Evolutionary conservation across 1,140 invertebrate species (phyloP), one percentile per base, ranked within the genome.

Genomic region (Chironomus striatipennis): DNA sequence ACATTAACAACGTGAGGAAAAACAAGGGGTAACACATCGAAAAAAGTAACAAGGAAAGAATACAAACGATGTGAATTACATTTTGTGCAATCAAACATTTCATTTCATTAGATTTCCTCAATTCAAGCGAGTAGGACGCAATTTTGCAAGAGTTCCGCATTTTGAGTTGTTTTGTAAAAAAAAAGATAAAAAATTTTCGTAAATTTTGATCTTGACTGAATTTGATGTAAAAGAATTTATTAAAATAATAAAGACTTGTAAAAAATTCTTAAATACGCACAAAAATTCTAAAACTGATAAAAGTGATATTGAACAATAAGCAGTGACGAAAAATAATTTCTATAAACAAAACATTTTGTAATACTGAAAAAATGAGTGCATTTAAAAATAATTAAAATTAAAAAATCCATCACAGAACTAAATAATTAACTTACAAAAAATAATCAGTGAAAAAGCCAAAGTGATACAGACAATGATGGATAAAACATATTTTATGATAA

Each of bases 381-480:
- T n/a, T 57, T 57, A 12, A 57, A 1, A 5, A n/a, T 5, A 15
- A 15, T 10, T 57, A n/a, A 57, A 57, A 57, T 15, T 15, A 12
- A n/a, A 1, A 57, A 57, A 15, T 57, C n/a, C n/a, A 12, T 15
- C n/a, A 9, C 2, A 57, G n/a, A 57, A 12, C 15, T 86, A 47
- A 42, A 1, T 43, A 47, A n/a, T 74, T 47, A 74, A 74, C 8
- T 64, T 74, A 24, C 21, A 74, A 74, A 47, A 74, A 4, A 57
- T 47, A 73, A 34, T 34, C 5, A 34, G 24, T 34, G 24, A 34
- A 34, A 34, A 1, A 81, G 79, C 57, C 79, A 79, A 21, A 80
- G 80, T 67, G 79, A 24, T 12, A 70, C n/a, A 81, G 75, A 57
- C 47, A 70, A 70, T 20, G 65, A 70, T 70, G 65, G 65, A 70